Evolutionary conservation across 2,888 invertebrate species (phyloP).

Genomic region (Opisthograptis luteolata): DNA sequence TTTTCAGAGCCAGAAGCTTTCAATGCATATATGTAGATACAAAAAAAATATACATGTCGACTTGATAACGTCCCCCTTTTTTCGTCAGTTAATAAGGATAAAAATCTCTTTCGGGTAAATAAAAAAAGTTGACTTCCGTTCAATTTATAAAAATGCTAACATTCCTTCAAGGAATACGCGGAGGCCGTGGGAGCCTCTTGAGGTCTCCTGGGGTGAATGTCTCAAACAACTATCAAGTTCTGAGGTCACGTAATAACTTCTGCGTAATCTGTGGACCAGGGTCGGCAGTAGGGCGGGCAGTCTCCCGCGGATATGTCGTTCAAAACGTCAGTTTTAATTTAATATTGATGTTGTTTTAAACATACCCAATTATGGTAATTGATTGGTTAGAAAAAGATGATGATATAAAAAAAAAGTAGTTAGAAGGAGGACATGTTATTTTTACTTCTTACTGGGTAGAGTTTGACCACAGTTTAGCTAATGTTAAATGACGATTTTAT

Average conservation of each 20-base stretch:
- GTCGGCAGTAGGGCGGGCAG: slow-evolving; percentile 48
- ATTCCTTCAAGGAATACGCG: slow-evolving; percentile 44
- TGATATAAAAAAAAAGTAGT: neutral
- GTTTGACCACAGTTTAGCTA: too few species aligned
- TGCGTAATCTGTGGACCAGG: slow-evolving; percentile 36
- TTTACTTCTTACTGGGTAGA: too few species aligned
- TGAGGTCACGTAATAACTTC: neutral
- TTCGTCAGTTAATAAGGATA: too few species aligned
- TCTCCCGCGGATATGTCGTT: slow-evolving; percentile 59
- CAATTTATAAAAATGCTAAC: slow-evolving; percentile 41
- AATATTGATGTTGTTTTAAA: slow-evolving; percentile 47
- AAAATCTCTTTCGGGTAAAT: slow-evolving; percentile 17
- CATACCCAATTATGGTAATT: slow-evolving; percentile 50
- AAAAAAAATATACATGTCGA: too few species aligned
- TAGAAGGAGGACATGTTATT: neutral
- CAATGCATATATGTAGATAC: too few species aligned
- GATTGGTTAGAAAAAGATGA: slow-evolving; percentile 13
- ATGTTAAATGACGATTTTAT: too few species aligned
- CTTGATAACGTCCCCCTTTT: neutral
- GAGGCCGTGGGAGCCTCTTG: slow-evolving; percentile 46
- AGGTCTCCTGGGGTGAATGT: slow-evolving; percentile 41
- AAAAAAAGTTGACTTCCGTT: slow-evolving; percentile 51
- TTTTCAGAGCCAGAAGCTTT: too few species aligned
- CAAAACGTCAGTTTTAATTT: slow-evolving; percentile 53
- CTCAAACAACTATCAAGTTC: slow-evolving; percentile 2